Conservation (phyloP, 2,113 vertebrate species). For the Syngnathus typhle region DNA sequence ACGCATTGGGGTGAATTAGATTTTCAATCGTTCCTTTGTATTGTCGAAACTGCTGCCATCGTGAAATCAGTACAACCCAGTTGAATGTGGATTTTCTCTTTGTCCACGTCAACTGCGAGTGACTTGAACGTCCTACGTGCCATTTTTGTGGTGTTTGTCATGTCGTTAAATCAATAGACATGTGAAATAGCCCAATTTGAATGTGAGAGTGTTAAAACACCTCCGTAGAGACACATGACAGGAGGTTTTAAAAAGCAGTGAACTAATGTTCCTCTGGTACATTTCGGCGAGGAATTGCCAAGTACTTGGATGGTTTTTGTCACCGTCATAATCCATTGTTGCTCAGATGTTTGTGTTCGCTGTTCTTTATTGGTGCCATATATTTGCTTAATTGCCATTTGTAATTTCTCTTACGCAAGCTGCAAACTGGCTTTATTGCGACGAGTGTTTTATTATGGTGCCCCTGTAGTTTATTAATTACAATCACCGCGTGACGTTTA, state of each 20-base stretch:
- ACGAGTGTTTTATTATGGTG: constrained; percentile 1
- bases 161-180: not conserved
- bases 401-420: not conserved
- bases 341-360: constrained; percentile 5
- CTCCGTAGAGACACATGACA: not conserved
- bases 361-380: constrained; percentile 6
- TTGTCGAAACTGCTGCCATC: not conserved
- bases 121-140: not conserved
- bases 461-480: constrained; percentile 8
- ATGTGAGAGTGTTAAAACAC: constrained; percentile 1
- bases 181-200: not conserved
- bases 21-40: not conserved
- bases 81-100: too few species aligned
- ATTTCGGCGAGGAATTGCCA: constrained; percentile 36
- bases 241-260: constrained; percentile 36
- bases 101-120: too few species aligned
- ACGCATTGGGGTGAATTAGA: not conserved
- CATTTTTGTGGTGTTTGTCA: not conserved
- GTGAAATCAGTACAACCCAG: not conserved
- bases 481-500: not conserved
- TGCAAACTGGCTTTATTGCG: constrained; percentile 2
- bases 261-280: constrained; percentile 32
- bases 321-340: constrained; percentile 1
- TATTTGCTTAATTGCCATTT: constrained; percentile 7
- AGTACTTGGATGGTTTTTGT: constrained; percentile 7